Evolutionary conservation across 2,888 invertebrate genomes (phyloP), one percentile per base, ranked within the genome.

Genomic region (Leucophenga maculata): DNA sequence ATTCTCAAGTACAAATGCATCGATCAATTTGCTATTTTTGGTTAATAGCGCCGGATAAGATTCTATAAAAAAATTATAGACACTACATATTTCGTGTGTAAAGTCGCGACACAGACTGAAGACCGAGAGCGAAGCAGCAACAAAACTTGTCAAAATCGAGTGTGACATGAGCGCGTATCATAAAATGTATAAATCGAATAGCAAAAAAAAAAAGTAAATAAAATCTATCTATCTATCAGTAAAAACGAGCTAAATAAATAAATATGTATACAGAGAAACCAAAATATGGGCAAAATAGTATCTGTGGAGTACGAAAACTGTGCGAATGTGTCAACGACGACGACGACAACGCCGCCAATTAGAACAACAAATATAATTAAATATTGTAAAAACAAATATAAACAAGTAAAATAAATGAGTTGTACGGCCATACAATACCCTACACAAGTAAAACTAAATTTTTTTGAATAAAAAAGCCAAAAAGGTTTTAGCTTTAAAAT

Each of bases 41-140:
- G 8, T 8, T 1, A 6, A 39, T 6, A 39, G 39, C 39, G 39
- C 3, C 8, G 39, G 39, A 39, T 32, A 32, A 39, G 39, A 39
- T 11, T 39, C 39, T 39, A 39, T 39, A 39, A 8, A 39, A 11
- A 6, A 16, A 20, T 13, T 11, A 46, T 22, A 26, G 26, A 31
- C 31, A 31, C 6, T 11, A 52, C 65, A 65, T 52, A 16, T 48
- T 16, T 46, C 50, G 52, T 31, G 48, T 52, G 14, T n/a, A 22
- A 39, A 82, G 80, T 78, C 77, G 74, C 80, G 73, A 62, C 70
- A 69, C 59, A 72, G 68, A 80, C 80, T 80, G 79, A 80, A 71
- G 70, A 59, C n/a, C n/a, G 13, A 67, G 62, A 39, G 64, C 62
- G 64, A 67, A 50, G 18, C 64, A 50, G 68, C 72, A 66, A 69